A percentile compares a stretch with the other conserved stretches of the same genome.
Evolutionary conservation across 2,797 vertebrate species (phyloP).

Genomic region (Hippoglossus hippoglossus): DNA sequence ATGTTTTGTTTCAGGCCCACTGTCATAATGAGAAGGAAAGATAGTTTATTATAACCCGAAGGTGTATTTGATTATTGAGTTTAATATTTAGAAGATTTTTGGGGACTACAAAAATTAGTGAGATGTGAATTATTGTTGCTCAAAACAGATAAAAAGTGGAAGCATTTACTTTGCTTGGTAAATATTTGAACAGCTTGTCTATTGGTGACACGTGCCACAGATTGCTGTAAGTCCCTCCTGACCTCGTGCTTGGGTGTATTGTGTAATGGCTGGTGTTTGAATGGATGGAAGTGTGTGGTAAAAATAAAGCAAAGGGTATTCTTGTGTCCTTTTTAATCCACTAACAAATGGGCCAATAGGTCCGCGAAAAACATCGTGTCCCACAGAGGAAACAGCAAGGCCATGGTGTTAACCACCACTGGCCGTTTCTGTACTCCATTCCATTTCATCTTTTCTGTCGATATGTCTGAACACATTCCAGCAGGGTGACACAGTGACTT

Average conservation of each 20-base stretch:
- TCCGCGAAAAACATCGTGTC: no score
- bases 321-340: background rate
- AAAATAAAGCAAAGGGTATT: background rate
- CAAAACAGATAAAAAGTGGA: no score
- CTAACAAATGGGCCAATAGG: background rate
- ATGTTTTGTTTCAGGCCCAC: background rate
- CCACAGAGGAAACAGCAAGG: background rate
- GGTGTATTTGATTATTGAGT: no score
- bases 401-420: conserved; percentile 29
- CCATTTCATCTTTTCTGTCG: conserved; percentile 33
- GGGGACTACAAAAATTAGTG: no score
- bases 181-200: no score
- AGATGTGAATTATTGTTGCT: no score
- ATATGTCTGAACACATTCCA: conserved; percentile 30
- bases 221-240: no score
- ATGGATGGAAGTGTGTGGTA: background rate
- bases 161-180: no score
- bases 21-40: background rate
- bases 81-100: no score
- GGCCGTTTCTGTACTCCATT: conserved; percentile 33
- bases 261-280: no score
- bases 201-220: no score
- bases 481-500: conserved; percentile 10
- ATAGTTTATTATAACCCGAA: background rate
- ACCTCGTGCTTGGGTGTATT: no score